Base-by-base conservation (phyloP, 2,797 vertebrate genomes). In the Ispidina picta region DNA sequence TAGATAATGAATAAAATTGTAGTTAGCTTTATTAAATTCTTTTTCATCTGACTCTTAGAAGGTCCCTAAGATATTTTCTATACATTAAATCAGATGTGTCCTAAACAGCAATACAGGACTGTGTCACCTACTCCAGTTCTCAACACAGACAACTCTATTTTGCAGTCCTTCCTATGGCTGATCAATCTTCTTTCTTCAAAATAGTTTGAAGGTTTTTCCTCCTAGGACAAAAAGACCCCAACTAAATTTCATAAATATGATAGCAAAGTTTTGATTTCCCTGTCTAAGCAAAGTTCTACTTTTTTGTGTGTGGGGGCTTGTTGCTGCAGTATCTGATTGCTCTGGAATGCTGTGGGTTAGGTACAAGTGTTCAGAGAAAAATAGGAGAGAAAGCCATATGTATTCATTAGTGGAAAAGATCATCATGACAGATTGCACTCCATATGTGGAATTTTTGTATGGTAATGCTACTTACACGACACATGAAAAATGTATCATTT, bases 331-430 rank as follows among this genome's bases (percentile, higher is more conserved):
- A 77, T 86, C 85, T 86, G 86, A 73, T 86, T 88, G 77, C 85
- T 94, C 71, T 91, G 89, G 81, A 94, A 88, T 82, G 85, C 65
- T 88, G 85, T 92, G 83, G 54, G 60, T 90, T 94, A 90, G 83
- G 72, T 89, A 90, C 68, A 95, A 94, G 80, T 76, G 64, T 88
- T 95, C 87, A 78, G 71, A 75, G 64, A 94, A 95, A 95, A 90
- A 86, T 78, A 93, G 49, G 77, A 84, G 65, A 43, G 84, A 88
- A 91, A 92, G 68, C 29, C 86, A 84, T 93, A 94, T 93, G 92
- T 83, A 89, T 68, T 93, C 89, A 94, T 94, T 93, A 96, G 88
- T 91, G 83, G 77, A 91, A 92, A 93, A 95, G 94, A 94, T 95
- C 86, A 84, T 92, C 63, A 41, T 74, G 68, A 89, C 93, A 95